Evolutionary conservation across 2,797 vertebrate genomes (phyloP).

Genomic region (Poeciliopsis infans): DNA sequence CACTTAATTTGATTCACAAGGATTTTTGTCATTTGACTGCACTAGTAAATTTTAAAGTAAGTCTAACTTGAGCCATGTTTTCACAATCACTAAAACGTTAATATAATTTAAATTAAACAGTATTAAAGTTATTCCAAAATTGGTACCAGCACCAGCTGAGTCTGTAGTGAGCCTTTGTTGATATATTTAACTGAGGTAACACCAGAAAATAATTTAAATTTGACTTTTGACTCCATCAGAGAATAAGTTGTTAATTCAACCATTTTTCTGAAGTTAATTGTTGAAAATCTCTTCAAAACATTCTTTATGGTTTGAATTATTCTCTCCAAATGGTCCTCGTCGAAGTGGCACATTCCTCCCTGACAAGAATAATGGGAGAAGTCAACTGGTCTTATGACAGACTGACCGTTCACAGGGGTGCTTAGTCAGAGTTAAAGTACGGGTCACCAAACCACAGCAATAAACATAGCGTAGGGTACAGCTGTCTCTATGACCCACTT

Average conservation of each 20-base stretch:
- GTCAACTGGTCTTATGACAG: background rate
- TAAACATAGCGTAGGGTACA: background rate
- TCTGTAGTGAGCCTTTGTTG: background rate
- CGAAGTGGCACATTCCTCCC: background rate
- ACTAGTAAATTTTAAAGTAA: background rate
- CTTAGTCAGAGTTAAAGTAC: background rate
- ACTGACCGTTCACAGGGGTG: background rate
- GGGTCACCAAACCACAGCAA: slow-evolving; percentile 1
- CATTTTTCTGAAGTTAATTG: background rate
- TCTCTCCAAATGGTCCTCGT: background rate
- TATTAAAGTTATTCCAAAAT: background rate
- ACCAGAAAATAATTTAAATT: background rate
- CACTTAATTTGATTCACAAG: background rate
- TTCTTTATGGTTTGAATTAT: background rate
- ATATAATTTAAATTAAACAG: background rate
- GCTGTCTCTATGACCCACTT: background rate
- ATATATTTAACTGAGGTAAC: background rate
- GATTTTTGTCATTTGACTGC: background rate
- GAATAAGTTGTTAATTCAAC: background rate
- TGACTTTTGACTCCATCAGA: background rate
- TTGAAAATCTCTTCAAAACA: background rate
- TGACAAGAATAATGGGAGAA: background rate
- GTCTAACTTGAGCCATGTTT: background rate
- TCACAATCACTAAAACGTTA: no score
- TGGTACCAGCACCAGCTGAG: background rate